Evolutionary conservation across 2,113 vertebrate species (phyloP), one percentile per base, ranked within the genome.

Genomic region (Fulica atra): DNA sequence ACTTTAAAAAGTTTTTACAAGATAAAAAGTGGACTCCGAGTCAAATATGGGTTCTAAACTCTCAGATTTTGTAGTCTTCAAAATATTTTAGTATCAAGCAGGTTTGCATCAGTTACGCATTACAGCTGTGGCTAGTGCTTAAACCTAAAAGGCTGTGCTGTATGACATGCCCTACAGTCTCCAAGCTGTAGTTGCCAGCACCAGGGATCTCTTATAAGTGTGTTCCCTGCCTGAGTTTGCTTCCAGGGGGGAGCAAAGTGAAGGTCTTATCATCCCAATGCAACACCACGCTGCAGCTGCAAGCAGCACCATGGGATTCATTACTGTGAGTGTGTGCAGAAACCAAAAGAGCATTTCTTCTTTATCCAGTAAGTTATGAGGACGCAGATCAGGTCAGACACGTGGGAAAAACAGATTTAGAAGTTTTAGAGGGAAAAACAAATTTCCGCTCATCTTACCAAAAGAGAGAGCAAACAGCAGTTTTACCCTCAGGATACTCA

Each of bases 381-480:
- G 40, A n/a, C 18, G 15, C 19, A 71, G 19, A 38, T 72, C 0
- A 0, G 4, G 3, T 35, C 33, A 84, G 35, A 29, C 17, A 28
- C 19, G 16, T 18, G 6, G 24, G 23, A 59, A 81, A 73, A 23
- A 65, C 4, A 54, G 44, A 29, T 16, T 23, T 70, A 11, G 9
- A 8, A 10, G 20, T 91, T 63, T 79, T 42, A 85, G 24, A 69
- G 3, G 24, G 12, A 65, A 85, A 69, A 76, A 0, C 5, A 56
- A 31, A 71, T 56, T 66, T 73, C 20, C 81, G 13, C 8, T 66
- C 11, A 35, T 63, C 13, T 78, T 60, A 35, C 7, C 7, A 18
- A 38, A 85, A 46, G 36, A 48, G 17, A 77, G 15, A 33, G 6
- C 13, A 86, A 86, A 36, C 3, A 76, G 38, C 26, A 68, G 12